Evolutionary conservation across 1,140 invertebrate species (phyloP).

Genomic region (Meloidogyne floridensis): DNA sequence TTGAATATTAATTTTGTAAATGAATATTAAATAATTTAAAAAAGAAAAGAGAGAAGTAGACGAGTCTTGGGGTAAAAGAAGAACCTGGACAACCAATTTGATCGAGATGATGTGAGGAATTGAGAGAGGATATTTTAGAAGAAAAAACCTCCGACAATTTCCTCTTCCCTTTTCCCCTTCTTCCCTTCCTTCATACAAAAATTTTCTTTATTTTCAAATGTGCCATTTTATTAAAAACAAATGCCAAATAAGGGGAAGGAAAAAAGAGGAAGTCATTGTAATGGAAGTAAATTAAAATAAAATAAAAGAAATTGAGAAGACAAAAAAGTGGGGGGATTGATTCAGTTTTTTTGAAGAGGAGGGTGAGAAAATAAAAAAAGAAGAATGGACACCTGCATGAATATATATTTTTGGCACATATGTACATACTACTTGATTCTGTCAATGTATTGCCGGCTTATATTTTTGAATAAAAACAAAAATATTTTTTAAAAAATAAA

Average conservation of each 20-base stretch:
- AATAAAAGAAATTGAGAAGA: not conserved
- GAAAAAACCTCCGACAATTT: too few species aligned
- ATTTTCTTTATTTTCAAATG: not conserved
- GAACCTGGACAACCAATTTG: too few species aligned
- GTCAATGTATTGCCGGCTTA: not conserved
- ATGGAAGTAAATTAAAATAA: not conserved
- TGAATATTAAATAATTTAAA: too few species aligned
- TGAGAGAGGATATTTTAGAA: too few species aligned
- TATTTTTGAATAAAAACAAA: too few species aligned
- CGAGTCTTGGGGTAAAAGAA: too few species aligned
- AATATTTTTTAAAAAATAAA: too few species aligned
- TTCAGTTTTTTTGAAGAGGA: not conserved
- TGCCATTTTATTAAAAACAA: constrained; percentile 7
- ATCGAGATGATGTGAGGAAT: too few species aligned
- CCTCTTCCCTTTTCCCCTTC: too few species aligned
- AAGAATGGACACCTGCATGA: constrained; percentile 10
- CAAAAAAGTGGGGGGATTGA: not conserved
- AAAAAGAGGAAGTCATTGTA: constrained; percentile 7
- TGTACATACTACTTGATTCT: not conserved
- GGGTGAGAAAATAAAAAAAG: constrained; percentile 1
- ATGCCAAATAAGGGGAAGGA: not conserved
- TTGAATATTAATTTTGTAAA: too few species aligned
- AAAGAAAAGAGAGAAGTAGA: too few species aligned
- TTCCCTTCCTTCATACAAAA: too few species aligned
- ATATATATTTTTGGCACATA: not conserved